A percentile compares a stretch with the other conserved stretches of the same genome.
These are phyloP conservation scores for Uromys caudimaculatus DNA, from an alignment of 2,797 vertebrate species.

Conservation along the genomic window DNA sequence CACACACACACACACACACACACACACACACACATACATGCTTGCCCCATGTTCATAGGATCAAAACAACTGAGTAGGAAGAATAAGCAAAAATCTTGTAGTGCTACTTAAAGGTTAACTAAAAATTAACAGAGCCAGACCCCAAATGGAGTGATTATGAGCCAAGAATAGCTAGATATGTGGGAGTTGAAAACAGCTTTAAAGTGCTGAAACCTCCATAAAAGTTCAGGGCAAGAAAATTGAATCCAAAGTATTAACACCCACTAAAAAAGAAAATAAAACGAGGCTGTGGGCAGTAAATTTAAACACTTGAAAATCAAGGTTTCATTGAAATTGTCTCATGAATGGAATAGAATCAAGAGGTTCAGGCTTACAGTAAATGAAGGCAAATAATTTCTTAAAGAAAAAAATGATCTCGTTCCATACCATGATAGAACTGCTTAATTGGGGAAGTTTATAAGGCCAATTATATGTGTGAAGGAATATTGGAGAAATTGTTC, in stretches of 20 bases:
- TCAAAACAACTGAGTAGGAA: slow-evolving; percentile 37
- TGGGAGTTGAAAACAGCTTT: slow-evolving; percentile 62
- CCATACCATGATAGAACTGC: not conserved
- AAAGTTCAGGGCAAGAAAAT: slow-evolving; percentile 58
- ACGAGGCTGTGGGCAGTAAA: slow-evolving; percentile 36
- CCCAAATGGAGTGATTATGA: slow-evolving; percentile 19
- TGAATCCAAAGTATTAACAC: slow-evolving; percentile 66
- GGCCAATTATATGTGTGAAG: not conserved
- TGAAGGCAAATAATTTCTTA: slow-evolving; percentile 1
- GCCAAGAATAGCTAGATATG: slow-evolving; percentile 66
- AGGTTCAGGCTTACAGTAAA: slow-evolving; percentile 44
- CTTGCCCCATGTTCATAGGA: not conserved
- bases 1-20: not conserved
- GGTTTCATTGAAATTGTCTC: slow-evolving; percentile 50
- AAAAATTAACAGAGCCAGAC: slow-evolving; percentile 65
- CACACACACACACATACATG: not conserved
- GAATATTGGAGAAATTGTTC: slow-evolving; percentile 38
- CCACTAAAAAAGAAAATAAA: slow-evolving; percentile 60
- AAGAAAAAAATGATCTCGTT: not conserved
- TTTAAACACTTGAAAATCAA: slow-evolving; percentile 61
- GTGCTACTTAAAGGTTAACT: slow-evolving; percentile 53
- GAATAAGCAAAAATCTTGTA: slow-evolving; percentile 47
- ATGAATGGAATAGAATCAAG: slow-evolving; percentile 18
- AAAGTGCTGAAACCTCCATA: slow-evolving; percentile 61
- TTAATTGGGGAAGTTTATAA: not conserved